Evolutionary conservation across 1,140 invertebrate species (phyloP), one percentile per base, ranked within the genome.

Genomic region (Nephila pilipes): DNA sequence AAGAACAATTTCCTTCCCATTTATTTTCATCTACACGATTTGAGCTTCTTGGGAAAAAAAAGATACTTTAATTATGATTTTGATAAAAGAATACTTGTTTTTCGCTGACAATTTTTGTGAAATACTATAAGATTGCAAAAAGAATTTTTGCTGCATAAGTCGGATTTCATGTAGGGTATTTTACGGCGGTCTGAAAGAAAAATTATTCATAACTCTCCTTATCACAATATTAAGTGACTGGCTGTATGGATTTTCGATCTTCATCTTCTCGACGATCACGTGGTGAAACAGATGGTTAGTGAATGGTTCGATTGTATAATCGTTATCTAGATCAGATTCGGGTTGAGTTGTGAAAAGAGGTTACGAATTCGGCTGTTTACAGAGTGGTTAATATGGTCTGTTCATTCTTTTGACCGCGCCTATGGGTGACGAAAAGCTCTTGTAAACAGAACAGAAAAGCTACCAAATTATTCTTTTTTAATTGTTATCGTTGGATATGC

Each of bases 401-500:
- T 18, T 75, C 69, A 75, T 75, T 36, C 69, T 29, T 75, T 75
- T 75, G 69, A 75, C 69, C 69, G 69, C 69, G 29, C 69, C 69
- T 36, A 5, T 6, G 25, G 14, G 18, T 20, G 69, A 5, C 32
- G 69, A 75, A 46, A 75, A 75, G 69, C 29, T 75, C 29, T 16
- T 3, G 16, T 75, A 75, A 75, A 75, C 69, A 75, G 32, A 25
- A 20, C 29, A 18, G 32, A 36, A 75, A 36, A 36, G 32, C 69
- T 75, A 29, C 32, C 32, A 36, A 75, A 75, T 32, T 25, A 6
- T 14, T 75, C 32, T 65, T 75, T 36, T 75, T 20, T 36, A 32
- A 75, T 75, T 75, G 36, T 75, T 75, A 75, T 36, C 14, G 25
- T 32, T 20, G 18, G 29, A 32, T 75, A 36, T 75, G 29, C 69